Evolutionary conservation across 1,140 invertebrate genomes (phyloP).

Genomic region (Procambarus clarkii): DNA sequence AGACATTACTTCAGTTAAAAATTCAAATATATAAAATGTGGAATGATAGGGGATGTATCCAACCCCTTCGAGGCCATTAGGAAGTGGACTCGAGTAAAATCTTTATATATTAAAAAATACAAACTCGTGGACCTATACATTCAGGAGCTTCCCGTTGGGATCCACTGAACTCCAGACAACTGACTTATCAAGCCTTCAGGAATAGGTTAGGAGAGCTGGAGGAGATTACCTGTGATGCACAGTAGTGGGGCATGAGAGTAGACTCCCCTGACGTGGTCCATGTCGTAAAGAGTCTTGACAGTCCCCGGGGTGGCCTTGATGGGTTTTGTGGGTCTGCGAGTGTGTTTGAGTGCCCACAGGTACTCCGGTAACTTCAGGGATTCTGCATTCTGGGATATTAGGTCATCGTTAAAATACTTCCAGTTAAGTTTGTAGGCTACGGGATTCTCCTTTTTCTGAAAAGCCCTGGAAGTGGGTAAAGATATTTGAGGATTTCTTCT

Average conservation of each 20-base stretch:
- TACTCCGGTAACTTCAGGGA: constrained; percentile 8
- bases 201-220: background rate
- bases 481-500: too few species aligned
- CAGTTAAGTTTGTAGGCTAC: background rate
- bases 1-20: too few species aligned
- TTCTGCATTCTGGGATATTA: background rate
- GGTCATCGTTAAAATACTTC: constrained; percentile 22
- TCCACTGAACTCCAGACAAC: too few species aligned
- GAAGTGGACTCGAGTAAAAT: too few species aligned
- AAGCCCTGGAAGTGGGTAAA: too few species aligned
- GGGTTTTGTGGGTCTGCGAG: background rate
- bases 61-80: too few species aligned
- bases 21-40: too few species aligned
- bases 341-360: constrained; percentile 51
- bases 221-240: constrained; percentile 18
- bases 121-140: too few species aligned
- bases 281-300: constrained; percentile 43
- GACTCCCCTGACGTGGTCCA: constrained; percentile 34
- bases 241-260: constrained; percentile 15
- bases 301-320: background rate
- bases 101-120: too few species aligned
- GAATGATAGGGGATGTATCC: too few species aligned
- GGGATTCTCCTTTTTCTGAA: background rate
- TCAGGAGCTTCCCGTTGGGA: too few species aligned
- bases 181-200: too few species aligned